Base-by-base conservation (phyloP, 2,113 vertebrate species). In the Corynorhinus townsendii region DNA sequence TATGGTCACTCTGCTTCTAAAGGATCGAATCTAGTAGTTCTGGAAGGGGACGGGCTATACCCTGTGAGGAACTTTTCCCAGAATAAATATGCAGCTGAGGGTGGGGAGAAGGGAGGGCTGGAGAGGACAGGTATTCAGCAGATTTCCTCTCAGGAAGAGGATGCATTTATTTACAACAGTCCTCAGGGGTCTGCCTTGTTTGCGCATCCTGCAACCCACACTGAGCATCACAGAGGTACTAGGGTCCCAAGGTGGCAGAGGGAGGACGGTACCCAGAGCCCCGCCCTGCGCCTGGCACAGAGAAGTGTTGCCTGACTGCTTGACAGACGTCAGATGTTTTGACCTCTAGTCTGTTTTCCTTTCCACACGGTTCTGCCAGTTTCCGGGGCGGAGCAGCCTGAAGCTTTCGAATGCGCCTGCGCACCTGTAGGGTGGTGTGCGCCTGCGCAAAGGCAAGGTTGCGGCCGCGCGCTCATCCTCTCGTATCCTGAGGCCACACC, bases 401-500 rank as follows among this genome's bases (percentile, higher is more conserved):
- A 83, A 33, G 43, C 33, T n/a, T 62, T 12, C 26, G 4, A 28
- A 28, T 62, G 59, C 24, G 10, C 59, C 59, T 62, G 59, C 4
- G 59, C 10, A 1, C 59, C 59, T 28, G 26, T 28, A 26, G 59
- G 59, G 24, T 62, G 59, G 4, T 6, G 12, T 14, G 22, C 5
- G 11, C 43, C 26, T 75, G 72, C 19, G 30, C 12, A 64, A 85
- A 22, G 47, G 56, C 56, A 19, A 40, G 43, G 7, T 5, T 7
- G 8, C 1, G 6, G 7, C 19, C 5, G 20, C 3, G 7, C 38
- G 3, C 38, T 40, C 38, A 40, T 40, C 38, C 38, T 40, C 38
- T 40, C n/a, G n/a, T n/a, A n/a, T n/a, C n/a, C n/a, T 0, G 0
- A 28, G 30, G 49, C 15, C 20, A 4, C 11, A 49, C 28, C 4